These are phyloP conservation scores for Cerceris rybyensis DNA, from an alignment of 2,888 invertebrate species.

Conservation along the genomic window DNA sequence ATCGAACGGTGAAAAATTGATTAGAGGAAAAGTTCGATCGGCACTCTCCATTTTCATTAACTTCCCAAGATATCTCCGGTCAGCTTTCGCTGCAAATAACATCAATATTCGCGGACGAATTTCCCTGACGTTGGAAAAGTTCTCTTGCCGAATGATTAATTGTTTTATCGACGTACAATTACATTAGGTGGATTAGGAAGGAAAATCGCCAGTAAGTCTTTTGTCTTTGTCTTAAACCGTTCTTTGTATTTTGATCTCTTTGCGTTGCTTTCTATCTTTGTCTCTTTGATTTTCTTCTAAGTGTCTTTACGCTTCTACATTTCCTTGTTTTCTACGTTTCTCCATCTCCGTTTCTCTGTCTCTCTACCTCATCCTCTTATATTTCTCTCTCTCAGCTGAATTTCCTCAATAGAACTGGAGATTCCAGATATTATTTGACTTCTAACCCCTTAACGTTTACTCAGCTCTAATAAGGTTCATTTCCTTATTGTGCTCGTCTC, in stretches of 20 bases:
- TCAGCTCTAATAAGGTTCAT: conserved; percentile 7
- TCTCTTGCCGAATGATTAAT: conserved; percentile 31
- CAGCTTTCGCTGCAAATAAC: background rate
- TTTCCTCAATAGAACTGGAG: background rate
- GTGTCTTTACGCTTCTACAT: too few species aligned
- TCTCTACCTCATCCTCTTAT: too few species aligned
- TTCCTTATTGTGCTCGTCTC: conserved; percentile 7
- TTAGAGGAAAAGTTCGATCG: conserved; percentile 1
- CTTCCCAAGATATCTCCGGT: background rate
- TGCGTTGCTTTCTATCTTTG: too few species aligned
- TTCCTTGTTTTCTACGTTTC: too few species aligned
- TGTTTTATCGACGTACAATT: conserved; percentile 37
- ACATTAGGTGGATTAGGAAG: conserved; percentile 17
- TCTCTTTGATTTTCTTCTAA: too few species aligned
- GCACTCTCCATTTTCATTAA: background rate
- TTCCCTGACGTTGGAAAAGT: background rate
- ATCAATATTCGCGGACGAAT: conserved; percentile 23
- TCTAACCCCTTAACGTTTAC: background rate
- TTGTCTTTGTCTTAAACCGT: conserved; percentile 12
- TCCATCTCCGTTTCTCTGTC: too few species aligned
- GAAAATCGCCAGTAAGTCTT: conserved; percentile 10
- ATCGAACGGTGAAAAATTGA: background rate
- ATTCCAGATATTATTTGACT: conserved; percentile 30
- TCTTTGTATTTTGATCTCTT: too few species aligned
- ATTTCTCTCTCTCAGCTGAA: background rate